Conservation (phyloP, 2,113 vertebrate species). For the Bubo blakistoni region DNA sequence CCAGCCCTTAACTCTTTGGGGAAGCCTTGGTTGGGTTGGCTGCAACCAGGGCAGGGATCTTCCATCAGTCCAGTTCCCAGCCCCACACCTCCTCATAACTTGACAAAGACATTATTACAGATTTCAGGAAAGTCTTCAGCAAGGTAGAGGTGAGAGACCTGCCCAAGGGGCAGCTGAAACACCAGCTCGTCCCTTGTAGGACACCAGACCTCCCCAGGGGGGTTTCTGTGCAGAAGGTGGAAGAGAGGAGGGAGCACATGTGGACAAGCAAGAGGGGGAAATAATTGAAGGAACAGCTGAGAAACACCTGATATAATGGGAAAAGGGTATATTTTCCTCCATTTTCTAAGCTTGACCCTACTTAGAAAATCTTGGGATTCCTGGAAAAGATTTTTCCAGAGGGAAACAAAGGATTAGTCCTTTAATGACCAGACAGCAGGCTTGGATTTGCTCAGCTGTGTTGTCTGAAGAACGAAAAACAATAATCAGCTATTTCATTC, state of each 20-base stretch:
- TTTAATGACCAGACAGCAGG: not conserved
- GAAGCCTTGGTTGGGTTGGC: not conserved
- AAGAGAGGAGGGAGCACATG: not conserved
- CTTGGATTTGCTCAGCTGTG: constrained; percentile 32
- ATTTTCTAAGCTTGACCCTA: not conserved
- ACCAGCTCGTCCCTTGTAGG: not conserved
- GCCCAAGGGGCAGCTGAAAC: not conserved
- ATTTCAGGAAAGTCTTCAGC: not conserved
- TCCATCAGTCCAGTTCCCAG: not conserved
- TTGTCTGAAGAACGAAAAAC: not conserved
- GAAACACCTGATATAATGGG: not conserved
- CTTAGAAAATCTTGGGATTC: not conserved
- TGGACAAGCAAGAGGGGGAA: not conserved
- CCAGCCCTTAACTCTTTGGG: not conserved
- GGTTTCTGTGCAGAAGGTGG: not conserved
- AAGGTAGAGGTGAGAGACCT: not conserved
- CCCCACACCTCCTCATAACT: not conserved
- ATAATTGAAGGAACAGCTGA: not conserved
- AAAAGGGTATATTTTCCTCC: not conserved
- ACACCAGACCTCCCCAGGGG: not conserved
- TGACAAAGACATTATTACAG: not conserved
- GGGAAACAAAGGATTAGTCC: constrained; percentile 2
- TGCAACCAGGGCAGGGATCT: not conserved
- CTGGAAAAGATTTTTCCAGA: constrained; percentile 32
- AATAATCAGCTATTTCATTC: not conserved